Conservation (phyloP, 1,140 invertebrate species). For the Drosophila triauraria region DNA sequence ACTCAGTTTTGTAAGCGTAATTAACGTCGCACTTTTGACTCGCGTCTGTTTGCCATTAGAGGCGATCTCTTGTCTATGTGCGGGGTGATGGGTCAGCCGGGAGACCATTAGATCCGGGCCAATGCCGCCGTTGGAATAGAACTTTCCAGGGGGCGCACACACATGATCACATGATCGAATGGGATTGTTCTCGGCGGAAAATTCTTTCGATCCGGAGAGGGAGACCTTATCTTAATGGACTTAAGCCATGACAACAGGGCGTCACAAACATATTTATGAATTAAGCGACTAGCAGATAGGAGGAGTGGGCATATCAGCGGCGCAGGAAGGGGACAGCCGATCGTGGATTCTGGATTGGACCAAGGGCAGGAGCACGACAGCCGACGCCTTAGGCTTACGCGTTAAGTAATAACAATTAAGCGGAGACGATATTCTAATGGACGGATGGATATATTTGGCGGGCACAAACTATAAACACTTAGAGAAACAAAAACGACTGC, state of each 20-base stretch:
- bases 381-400: slow-evolving; percentile 22
- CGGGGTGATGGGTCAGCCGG: slow-evolving; percentile 25
- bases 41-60: background rate
- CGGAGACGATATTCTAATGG: slow-evolving; percentile 8
- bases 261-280: slow-evolving; percentile 54
- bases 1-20: slow-evolving; percentile 17
- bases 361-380: slow-evolving; percentile 7
- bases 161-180: slow-evolving; percentile 13
- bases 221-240: slow-evolving; percentile 32
- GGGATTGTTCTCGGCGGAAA: slow-evolving; percentile 20
- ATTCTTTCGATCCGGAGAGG: slow-evolving; percentile 13
- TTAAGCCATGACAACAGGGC: slow-evolving; percentile 21
- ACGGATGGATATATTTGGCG: slow-evolving; percentile 1
- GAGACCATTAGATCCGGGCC: slow-evolving; percentile 12
- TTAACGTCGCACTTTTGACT: slow-evolving; percentile 26
- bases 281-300: slow-evolving; percentile 41
- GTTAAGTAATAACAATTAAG: slow-evolving; percentile 39
- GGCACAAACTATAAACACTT: slow-evolving; percentile 18
- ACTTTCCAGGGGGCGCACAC: background rate
- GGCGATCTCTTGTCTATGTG: slow-evolving; percentile 13
- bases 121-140: background rate
- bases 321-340: slow-evolving; percentile 6
- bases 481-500: slow-evolving; percentile 15
- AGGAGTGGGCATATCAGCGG: slow-evolving; percentile 60
- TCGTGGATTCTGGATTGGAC: slow-evolving; percentile 15